Conservation (phyloP, 2,113 vertebrate genomes). For the Vidua chalybeata region DNA sequence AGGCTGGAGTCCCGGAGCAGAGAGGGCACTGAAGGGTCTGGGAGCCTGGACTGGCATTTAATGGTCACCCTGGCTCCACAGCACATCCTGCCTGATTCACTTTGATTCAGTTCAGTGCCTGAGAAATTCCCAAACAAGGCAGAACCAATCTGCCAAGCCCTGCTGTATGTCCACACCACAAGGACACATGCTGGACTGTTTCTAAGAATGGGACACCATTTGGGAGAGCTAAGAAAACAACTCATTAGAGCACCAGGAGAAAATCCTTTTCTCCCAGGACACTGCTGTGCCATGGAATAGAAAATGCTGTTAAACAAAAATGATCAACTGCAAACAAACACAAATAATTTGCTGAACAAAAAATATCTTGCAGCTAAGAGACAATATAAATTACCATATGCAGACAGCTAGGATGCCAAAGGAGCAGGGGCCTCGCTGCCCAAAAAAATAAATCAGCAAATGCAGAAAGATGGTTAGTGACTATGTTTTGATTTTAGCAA, state of each 20-base stretch:
- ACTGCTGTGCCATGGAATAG: not conserved
- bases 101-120: not conserved
- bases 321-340: not conserved
- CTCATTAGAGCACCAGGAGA: constrained; percentile 15
- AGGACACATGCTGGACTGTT: not conserved
- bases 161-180: not conserved
- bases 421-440: not conserved
- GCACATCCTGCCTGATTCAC: not conserved
- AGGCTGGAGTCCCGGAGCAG: not conserved
- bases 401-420: not conserved
- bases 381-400: not conserved
- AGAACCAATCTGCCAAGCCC: not conserved
- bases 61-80: not conserved
- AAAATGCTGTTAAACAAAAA: constrained; percentile 32
- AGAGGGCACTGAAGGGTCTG: not conserved
- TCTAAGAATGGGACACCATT: not conserved
- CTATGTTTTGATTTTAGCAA: constrained; percentile 6
- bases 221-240: constrained; percentile 16
- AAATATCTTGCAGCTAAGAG: not conserved
- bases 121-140: constrained; percentile 11
- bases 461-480: not conserved
- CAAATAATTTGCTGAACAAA: not conserved
- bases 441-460: not conserved
- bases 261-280: constrained; percentile 21
- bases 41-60: not conserved